Evolutionary conservation across 1,140 invertebrate species (phyloP).

Genomic region (Bombus haemorrhoidalis): DNA sequence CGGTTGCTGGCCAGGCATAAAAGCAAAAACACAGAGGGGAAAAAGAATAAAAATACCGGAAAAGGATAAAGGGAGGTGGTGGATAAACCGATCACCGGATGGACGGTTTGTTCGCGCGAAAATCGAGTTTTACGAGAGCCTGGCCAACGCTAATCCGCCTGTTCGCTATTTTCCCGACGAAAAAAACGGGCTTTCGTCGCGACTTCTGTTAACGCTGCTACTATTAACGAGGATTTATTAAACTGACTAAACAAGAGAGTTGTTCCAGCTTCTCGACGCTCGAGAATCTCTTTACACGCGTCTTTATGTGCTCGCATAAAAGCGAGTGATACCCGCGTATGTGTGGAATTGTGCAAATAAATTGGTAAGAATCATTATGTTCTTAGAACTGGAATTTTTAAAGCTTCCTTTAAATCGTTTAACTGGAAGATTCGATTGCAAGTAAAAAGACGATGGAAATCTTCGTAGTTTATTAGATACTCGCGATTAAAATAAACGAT

Average conservation of each 20-base stretch:
- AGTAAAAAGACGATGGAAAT: background rate
- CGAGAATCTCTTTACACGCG: background rate
- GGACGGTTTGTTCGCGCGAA: background rate
- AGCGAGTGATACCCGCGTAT: too few relatives aligned
- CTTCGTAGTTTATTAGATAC: too few relatives aligned
- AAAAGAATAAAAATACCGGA: background rate
- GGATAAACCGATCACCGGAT: background rate
- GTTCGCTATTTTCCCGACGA: background rate
- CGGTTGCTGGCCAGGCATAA: background rate
- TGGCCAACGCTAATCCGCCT: background rate
- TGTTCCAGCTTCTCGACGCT: background rate
- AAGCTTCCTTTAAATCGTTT: background rate
- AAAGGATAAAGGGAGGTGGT: background rate
- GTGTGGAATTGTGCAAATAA: background rate
- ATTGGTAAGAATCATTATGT: background rate
- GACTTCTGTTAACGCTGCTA: background rate
- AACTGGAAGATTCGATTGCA: background rate
- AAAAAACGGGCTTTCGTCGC: background rate
- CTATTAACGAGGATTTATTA: background rate
- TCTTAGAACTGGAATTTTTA: background rate
- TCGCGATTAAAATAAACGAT: too few relatives aligned
- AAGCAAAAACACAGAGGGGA: background rate
- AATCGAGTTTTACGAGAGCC: slow-evolving; percentile 12
- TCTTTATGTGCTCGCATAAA: background rate
- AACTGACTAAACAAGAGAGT: background rate